phyloP scores from a whole-genome alignment of 2,797 vertebrate species.

The Gymnothorax reevesii region DNA sequence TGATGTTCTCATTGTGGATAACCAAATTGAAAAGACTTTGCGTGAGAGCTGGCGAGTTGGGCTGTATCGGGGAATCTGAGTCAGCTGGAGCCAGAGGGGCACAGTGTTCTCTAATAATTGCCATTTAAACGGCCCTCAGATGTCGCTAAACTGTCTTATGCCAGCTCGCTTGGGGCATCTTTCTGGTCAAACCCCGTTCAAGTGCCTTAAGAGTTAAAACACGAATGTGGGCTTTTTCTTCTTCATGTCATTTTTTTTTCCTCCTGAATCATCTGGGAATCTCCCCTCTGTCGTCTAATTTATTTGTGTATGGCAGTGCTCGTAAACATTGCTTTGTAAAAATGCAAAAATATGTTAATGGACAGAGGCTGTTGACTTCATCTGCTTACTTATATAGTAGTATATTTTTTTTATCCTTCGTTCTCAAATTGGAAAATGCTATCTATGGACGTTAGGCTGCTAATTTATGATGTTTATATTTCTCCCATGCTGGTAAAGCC shows the following conservation, averaged over 20 bases:
- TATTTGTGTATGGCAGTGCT: conserved; percentile 24
- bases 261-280: neutral
- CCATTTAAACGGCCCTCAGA: conserved; percentile 51
- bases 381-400: neutral
- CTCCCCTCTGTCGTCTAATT: conserved; percentile 14
- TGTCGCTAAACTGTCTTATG: conserved; percentile 43
- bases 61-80: neutral
- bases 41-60: conserved; percentile 9
- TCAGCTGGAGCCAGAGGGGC: conserved; percentile 13
- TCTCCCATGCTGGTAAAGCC: neutral
- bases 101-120: conserved; percentile 50
- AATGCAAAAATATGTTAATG: conserved; percentile 25
- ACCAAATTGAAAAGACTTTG: conserved; percentile 29
- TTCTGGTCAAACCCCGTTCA: conserved; percentile 64
- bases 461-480: conserved; percentile 9
- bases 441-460: neutral
- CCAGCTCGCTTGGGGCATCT: conserved; percentile 51
- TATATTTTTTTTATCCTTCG: neutral
- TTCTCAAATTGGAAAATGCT: conserved; percentile 10
- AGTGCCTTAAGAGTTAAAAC: conserved; percentile 72
- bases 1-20: conserved; percentile 4
- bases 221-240: conserved; percentile 20
- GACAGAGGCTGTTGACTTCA: neutral
- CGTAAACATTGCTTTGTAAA: neutral
- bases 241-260: neutral